Evolutionary conservation across 1,140 invertebrate species (phyloP), one percentile per base, ranked within the genome.

Genomic region (Cydia splendana): DNA sequence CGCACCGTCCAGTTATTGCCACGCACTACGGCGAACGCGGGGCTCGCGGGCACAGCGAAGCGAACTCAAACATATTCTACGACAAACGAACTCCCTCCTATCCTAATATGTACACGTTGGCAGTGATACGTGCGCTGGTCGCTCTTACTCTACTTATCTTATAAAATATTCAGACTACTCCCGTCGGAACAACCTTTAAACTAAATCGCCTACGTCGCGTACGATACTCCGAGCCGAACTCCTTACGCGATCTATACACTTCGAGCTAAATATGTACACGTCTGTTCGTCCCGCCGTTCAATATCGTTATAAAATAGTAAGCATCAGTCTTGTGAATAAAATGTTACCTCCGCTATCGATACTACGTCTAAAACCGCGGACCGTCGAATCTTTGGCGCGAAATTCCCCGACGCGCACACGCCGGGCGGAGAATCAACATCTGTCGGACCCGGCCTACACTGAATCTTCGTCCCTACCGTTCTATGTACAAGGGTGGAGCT

Each of bases 281-380:
- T 87, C 83, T 83, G 84, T 85, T 83, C 87, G 83, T 80, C 65
- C 42, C 62, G 71, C 51, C 84, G 75, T 84, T 83, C 84, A 83
- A 87, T 87, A 85, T 86, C 86, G 83, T 83, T 90, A 90, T 88
- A 91, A 87, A 91, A 57, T 89, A 86, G 83, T 87, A 88, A 90
- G 84, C 82, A 89, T 93, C 91, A 93, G 91, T 93, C 91, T 93
- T 93, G 88, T 93, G 82, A 85, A 81, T 86, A 86, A 86, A 82
- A 81, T 80, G 80, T 81, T 80, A 80, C 76, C 77, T 81, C 82
- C 81, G 82, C 84, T 79, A 69, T 28, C 24, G 34, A 62, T 51
- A 75, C 75, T 75, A 80, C 76, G 77, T 79, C 81, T 76, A 78
- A 81, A 76, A 73, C 74, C 75, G 69, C 75, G 78, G 51, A 69